A percentile compares a stretch with the other conserved stretches of the same genome.
Conservation (phyloP, 2,797 vertebrate species). For the Acropternis orthonyx region DNA sequence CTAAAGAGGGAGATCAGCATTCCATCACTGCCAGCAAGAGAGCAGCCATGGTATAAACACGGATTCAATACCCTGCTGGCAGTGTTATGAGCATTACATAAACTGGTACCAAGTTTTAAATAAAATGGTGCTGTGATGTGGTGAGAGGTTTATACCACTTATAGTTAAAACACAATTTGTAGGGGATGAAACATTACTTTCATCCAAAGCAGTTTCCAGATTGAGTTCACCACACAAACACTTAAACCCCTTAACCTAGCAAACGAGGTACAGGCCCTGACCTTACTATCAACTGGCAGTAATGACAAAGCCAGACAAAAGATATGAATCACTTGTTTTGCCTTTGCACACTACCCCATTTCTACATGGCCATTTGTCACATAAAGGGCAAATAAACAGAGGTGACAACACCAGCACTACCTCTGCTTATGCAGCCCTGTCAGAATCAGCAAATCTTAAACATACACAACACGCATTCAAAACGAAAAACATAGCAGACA, state of each 20-base stretch:
- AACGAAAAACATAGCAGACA: background rate
- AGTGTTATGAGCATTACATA: background rate
- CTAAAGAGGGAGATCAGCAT: background rate
- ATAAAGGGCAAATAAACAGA: background rate
- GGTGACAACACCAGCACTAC: background rate
- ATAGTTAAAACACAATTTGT: background rate
- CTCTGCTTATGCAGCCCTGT: background rate
- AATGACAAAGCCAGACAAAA: background rate
- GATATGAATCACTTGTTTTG: background rate
- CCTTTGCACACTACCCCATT: background rate
- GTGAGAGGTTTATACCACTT: background rate
- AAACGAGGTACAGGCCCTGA: background rate
- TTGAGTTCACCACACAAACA: background rate
- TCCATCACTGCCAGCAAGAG: background rate
- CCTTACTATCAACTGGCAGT: background rate
- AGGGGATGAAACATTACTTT: background rate
- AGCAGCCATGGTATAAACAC: background rate
- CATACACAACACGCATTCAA: accelerated
- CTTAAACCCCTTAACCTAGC: background rate
- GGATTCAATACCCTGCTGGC: background rate
- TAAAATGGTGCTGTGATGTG: background rate
- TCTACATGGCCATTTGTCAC: background rate
- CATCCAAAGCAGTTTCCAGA: background rate
- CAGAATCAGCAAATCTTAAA: background rate
- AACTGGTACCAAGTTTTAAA: background rate